Evolutionary conservation across 2,888 invertebrate species (phyloP), one percentile per base, ranked within the genome.

Genomic region (Microdon myrmicae): DNA sequence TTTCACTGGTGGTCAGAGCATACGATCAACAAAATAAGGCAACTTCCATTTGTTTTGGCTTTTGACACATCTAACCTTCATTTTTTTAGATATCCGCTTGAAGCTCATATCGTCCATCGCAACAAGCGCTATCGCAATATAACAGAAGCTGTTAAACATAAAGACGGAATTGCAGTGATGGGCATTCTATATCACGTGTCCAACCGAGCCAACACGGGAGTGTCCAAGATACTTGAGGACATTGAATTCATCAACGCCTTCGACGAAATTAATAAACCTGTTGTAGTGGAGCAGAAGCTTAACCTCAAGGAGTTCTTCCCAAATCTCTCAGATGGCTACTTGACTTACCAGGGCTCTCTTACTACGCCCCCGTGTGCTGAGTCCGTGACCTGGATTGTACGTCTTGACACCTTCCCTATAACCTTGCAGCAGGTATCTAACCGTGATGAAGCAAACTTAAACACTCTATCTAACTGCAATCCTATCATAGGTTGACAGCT

Each of bases 1-100:
- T 90, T 92, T 77, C 92, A 93, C 74, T 92, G 92, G 91, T 85
- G 87, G 37, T 90, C 92, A 0, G 93, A 94, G 74, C 93, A 94
- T 74, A 86, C 87, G 1, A 79, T 93, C 9, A 85, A 91, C 60
- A 85, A 85, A 6, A 81, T 82, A 73, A 83, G 83, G 84, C 84
- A 69, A 79, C 77, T 8, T 3, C 1, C 28, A 12, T 14, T 5
- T 5, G n/a, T 12, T 8, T 8, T 22, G 8, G 22, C 22, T 6
- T 8, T 6, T 9, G 25, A 9, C 12, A 17, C 8, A n/a, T 7
- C 7, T 10, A 8, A 10, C 10, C 10, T 7, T 9, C 37, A 17
- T 5, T 4, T 32, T 48, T 48, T 2, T 6, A 87, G 87, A 56
- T 84, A 81, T 70, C 84, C 85, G 0, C 73, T 87, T 67, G 88